A percentile compares a stretch with the other conserved stretches of the same genome.
phyloP scores from a whole-genome alignment of 2,113 vertebrate species.

The Hemicordylus capensis region DNA sequence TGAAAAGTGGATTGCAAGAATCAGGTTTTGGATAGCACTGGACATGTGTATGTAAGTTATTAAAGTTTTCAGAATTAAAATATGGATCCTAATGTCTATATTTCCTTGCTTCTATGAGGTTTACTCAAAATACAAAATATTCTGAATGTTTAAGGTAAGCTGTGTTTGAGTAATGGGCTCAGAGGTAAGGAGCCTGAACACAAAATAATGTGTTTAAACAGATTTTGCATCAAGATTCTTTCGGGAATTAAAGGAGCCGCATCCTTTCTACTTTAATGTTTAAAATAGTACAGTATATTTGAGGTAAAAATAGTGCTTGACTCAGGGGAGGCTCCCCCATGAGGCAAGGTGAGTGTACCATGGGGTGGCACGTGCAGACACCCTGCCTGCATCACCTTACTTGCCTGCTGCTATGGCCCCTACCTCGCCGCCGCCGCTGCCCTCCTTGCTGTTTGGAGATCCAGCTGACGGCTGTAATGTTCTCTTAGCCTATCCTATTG shows the following conservation, averaged over 20 bases:
- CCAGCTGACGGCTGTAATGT: no score
- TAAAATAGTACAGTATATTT: background rate
- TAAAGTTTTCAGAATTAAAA: conserved; percentile 43
- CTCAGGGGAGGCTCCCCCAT: no score
- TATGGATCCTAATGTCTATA: conserved; percentile 38
- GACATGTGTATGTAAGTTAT: background rate
- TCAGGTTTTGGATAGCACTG: background rate
- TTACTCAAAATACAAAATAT: conserved; percentile 34
- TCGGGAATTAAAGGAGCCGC: background rate
- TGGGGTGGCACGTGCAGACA: no score
- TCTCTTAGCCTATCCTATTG: no score
- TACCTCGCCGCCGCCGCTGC: no score
- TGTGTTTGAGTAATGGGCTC: background rate
- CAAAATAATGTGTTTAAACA: background rate
- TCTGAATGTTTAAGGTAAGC: conserved; percentile 9
- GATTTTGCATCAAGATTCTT: background rate
- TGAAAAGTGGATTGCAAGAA: background rate
- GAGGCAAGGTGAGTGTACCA: no score
- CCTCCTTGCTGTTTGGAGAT: no score
- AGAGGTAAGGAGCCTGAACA: background rate
- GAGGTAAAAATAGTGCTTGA: no score
- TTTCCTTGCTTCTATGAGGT: conserved; percentile 51
- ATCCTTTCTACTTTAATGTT: background rate
- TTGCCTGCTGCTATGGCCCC: no score
- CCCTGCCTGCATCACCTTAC: no score